Base-by-base conservation (phyloP, 2,113 vertebrate species). In the Ochotona curzoniae region DNA sequence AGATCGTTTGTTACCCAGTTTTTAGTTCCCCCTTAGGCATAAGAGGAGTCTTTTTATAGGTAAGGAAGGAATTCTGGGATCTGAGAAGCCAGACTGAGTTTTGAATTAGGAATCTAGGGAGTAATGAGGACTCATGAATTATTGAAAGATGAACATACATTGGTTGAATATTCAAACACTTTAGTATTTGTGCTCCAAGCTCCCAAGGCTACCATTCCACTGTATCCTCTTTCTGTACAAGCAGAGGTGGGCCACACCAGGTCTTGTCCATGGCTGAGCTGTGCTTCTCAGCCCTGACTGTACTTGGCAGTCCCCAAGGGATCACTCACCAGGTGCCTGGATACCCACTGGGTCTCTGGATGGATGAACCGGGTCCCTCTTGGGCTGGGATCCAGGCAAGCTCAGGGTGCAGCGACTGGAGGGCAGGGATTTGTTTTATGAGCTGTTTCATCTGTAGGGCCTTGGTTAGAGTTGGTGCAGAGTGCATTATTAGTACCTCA, bases 151-250 rank as follows among this genome's bases (percentile, higher is more conserved):
- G 66, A 86, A 81, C 80, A 71, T 93, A 47, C 87, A 93, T 89
- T 44, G 70, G 76, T 88, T 96, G 94, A 87, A 87, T 96, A 93
- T 81, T 61, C 63, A 87, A 90, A 80, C 86, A 61, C 86, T 80
- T 86, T 38, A 23, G 32, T n/a, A 32, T 83, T 94, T 85, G 81
- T 88, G n/a, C 54, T 79, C 49, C 75, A 81, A 92, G 76, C 90
- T 89, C 60, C 66, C 49, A 86, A 73, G 49, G 30, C 71, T 49
- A 15, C 26, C 47, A 1, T 23, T 57, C 76, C 57, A 54, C 15
- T 74, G 30, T 0, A 13, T 89, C 38, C 14, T 23, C 15, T 54
- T 66, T 61, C 71, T 12, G 0, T 61, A 60, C 35, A 79, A 92
- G 51, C n/a, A 66, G 87, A 78, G 0, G 0, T 25, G 44, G 70